Percentiles rank a stretch among this genome's conserved stretches.
These are phyloP conservation scores for Chloroceryle amazona DNA, from an alignment of 2,797 vertebrate genomes.

Conservation along the genomic window DNA sequence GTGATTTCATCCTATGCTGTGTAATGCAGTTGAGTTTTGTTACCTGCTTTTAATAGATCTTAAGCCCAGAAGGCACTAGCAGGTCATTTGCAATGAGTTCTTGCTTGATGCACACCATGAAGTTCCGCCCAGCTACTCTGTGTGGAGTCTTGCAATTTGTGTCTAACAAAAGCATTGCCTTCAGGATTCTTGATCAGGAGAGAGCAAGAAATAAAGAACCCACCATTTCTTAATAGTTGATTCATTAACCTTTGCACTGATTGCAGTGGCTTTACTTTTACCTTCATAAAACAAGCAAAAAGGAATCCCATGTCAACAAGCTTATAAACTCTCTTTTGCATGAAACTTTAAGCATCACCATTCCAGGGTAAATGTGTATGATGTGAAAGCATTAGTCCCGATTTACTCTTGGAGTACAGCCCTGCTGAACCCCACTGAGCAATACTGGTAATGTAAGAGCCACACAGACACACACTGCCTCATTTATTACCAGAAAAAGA, in stretches of 20 bases:
- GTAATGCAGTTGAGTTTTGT: neutral
- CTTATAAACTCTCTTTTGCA: neutral
- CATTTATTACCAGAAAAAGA: neutral
- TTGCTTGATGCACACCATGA: neutral
- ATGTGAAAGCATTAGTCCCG: neutral
- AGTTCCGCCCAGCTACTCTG: neutral
- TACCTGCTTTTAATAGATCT: neutral
- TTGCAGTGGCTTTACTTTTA: neutral
- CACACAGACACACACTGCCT: neutral
- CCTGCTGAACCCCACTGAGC: neutral
- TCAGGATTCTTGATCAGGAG: neutral
- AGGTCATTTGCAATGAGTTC: neutral
- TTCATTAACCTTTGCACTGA: neutral
- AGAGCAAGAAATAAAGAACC: neutral
- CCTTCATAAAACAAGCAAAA: neutral
- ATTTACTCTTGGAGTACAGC: neutral
- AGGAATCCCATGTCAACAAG: neutral
- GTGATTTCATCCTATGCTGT: neutral
- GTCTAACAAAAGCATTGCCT: neutral
- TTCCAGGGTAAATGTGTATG: neutral
- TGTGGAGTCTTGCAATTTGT: neutral
- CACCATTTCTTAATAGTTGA: neutral
- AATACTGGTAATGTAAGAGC: neutral
- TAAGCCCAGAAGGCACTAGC: neutral
- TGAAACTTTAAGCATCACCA: neutral